A percentile compares a stretch with the other conserved stretches of the same genome.
Conservation (phyloP, 2,888 invertebrate genomes). For the Cylindroiulus punctatus region DNA sequence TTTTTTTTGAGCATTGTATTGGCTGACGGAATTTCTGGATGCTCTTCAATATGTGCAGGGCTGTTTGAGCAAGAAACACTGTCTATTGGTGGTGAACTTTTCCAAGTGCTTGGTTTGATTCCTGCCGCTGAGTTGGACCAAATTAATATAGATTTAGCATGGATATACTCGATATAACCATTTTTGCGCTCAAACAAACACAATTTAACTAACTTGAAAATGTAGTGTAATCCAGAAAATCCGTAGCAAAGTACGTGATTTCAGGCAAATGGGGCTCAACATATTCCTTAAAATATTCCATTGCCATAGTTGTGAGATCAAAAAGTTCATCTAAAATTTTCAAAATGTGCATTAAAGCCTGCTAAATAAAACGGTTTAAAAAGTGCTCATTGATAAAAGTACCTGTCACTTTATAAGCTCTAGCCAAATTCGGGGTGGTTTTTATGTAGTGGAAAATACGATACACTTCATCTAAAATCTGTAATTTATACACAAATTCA, state of each 20-base stretch:
- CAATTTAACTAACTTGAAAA: constrained; percentile 57
- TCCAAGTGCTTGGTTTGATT: constrained; percentile 56
- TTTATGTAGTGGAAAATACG: constrained; percentile 85
- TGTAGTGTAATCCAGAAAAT: constrained; percentile 81
- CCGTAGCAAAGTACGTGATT: constrained; percentile 86
- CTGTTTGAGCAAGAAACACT: constrained; percentile 44
- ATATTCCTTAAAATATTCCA: constrained; percentile 96
- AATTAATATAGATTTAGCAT: not conserved
- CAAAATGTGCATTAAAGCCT: not conserved
- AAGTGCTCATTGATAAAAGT: not conserved
- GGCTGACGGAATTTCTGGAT: constrained; percentile 33
- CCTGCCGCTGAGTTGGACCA: constrained; percentile 43
- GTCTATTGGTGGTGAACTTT: constrained; percentile 49
- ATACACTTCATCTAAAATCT: constrained; percentile 92
- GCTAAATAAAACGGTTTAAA: not conserved
- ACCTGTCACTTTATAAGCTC: constrained; percentile 86
- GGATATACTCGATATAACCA: not conserved
- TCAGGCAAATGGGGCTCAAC: constrained; percentile 90
- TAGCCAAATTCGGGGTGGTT: constrained; percentile 80
- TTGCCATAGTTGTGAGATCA: constrained; percentile 95
- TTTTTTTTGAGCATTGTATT: constrained; percentile 77
- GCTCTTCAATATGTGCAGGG: constrained; percentile 50
- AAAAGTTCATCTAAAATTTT: constrained; percentile 79
- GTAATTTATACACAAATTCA: constrained; percentile 60
- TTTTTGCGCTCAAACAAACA: not conserved